A percentile compares a stretch with the other conserved stretches of the same genome.
phyloP scores from a whole-genome alignment of 2,888 invertebrate genomes.

The Drosophila demipolita region DNA sequence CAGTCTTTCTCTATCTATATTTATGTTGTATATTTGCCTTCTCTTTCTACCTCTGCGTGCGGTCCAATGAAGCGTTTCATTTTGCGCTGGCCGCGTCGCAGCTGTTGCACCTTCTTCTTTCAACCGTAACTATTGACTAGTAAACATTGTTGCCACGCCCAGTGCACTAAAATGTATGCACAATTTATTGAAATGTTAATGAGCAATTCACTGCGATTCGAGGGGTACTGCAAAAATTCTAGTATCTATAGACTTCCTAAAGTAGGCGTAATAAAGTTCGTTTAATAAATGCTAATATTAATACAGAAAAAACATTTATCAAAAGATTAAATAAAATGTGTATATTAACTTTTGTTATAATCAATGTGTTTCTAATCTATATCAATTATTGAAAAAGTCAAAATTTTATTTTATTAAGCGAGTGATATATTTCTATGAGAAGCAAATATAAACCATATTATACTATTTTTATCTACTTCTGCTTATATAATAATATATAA shows the following conservation, averaged over 20 bases:
- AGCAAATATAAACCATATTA: neutral
- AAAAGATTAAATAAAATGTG: neutral
- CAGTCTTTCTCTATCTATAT: neutral
- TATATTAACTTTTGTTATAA: neutral
- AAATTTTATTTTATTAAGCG: neutral
- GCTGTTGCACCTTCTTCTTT: conserved; percentile 57
- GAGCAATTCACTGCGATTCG: conserved; percentile 14
- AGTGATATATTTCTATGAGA: neutral
- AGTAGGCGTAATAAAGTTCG: neutral
- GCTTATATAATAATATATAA: neutral
- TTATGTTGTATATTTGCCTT: neutral
- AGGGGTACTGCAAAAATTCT: conserved; percentile 9
- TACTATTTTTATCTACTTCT: too few species aligned
- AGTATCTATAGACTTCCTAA: neutral
- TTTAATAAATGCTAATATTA: neutral
- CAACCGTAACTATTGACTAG: conserved; percentile 67
- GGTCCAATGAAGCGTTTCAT: conserved; percentile 53
- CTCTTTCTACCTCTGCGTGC: conserved; percentile 31
- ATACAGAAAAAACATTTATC: neutral
- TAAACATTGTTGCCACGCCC: conserved; percentile 62
- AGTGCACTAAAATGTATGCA: conserved; percentile 24
- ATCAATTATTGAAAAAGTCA: neutral
- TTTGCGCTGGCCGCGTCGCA: conserved; percentile 48
- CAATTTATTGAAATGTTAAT: conserved; percentile 44
- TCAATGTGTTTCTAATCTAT: too few species aligned